Evolutionary conservation across 2,113 vertebrate genomes (phyloP), one percentile per base, ranked within the genome.

Genomic region (Paracanthobrama guichenoti): DNA sequence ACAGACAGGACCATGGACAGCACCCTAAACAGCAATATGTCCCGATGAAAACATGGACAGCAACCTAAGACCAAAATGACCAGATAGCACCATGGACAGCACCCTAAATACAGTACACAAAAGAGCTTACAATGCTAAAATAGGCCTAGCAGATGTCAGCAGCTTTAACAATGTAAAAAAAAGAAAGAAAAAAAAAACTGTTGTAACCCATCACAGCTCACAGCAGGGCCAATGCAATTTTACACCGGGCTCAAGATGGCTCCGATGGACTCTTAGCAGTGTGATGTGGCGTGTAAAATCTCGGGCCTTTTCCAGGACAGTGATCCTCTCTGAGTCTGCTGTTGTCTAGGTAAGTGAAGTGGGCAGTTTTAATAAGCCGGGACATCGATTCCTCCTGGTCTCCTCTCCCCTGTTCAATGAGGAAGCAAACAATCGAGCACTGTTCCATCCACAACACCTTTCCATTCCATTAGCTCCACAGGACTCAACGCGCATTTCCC

Each of bases 261-360:
- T 67, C 26, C 0, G 26, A 66, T 42, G 18, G 53, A 83, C 39
- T 86, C 57, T 28, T 81, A 66, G 26, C 50, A 53, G 82, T 78
- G n/a, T 50, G 60, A 77, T 57, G 35, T 31, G 64, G 55, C 16
- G 18, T 86, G 57, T 67, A 73, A 79, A 83, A 83, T 80, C 85
- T 69, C 10, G 20, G n/a, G 35, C n/a, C 46, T 73, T 50, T 60
- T 55, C 28, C 75, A 64, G 57, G 31, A 39, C 35, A 14, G 7
- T 18, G 50, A 35, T 24, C 75, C 50, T 26, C 13, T 48, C 80
- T 4, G 48, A 8, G 26, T 42, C 66, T 44, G 85, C 81, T 60
- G 22, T 44, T 64, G 31, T 81, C 82, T 80, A 28, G 77, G 44
- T 80, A 87, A 84, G 76, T 80, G 82, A 84, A 84, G 82, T 75